Evolutionary conservation across 2,888 invertebrate genomes (phyloP).

Genomic region (Nebria brevicollis): DNA sequence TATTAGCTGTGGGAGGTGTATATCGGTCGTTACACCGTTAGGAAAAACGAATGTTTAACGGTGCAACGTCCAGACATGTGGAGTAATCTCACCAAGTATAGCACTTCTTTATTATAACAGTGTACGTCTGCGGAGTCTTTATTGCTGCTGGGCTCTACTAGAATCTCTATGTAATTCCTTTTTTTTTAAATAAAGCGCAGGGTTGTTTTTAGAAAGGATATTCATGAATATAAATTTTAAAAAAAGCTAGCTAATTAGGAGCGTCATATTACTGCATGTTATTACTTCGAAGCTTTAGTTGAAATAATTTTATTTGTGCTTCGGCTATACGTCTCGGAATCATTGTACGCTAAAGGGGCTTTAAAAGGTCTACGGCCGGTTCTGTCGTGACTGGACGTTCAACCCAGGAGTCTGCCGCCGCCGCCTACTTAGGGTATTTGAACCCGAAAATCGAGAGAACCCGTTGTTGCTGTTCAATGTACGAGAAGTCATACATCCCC

Average conservation of each 20-base stretch:
- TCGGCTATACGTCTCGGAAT: no score
- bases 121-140: slow-evolving; percentile 9
- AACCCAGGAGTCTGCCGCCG: slow-evolving; percentile 20
- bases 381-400: slow-evolving; percentile 28
- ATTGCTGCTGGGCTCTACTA: neutral
- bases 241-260: no score
- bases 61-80: slow-evolving; percentile 28
- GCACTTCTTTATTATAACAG: slow-evolving; percentile 26
- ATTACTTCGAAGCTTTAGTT: no score
- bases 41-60: slow-evolving; percentile 26
- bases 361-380: neutral
- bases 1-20: neutral
- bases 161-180: neutral
- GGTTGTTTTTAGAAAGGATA: neutral
- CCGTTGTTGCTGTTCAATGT: slow-evolving; percentile 1
- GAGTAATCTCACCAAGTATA: slow-evolving; percentile 21
- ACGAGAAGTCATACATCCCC: neutral
- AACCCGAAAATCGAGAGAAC: slow-evolving; percentile 2
- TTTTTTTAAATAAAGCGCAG: neutral
- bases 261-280: no score
- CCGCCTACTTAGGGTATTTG: slow-evolving; percentile 17
- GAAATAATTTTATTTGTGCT: no score
- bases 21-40: slow-evolving; percentile 39
- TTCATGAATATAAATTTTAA: no score
- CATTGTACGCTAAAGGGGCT: neutral